A percentile compares a stretch with the other conserved stretches of the same genome.
Evolutionary conservation across 1,140 invertebrate species (phyloP).

Genomic region (Platorchestia sp.): DNA sequence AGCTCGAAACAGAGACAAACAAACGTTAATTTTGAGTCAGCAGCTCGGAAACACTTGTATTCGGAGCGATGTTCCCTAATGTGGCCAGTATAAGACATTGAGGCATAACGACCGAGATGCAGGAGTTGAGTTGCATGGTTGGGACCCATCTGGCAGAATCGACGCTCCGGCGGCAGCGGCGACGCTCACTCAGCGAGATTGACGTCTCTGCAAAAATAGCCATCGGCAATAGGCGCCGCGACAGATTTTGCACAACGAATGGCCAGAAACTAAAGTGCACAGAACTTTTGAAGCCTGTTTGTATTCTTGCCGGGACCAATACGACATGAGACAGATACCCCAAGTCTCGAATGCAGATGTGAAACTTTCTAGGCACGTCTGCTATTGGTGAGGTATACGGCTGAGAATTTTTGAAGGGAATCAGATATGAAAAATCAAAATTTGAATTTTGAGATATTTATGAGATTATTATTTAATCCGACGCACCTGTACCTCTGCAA

Average conservation of each 20-base stretch:
- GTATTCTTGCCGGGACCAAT: slow-evolving; percentile 1
- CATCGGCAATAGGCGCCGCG: slow-evolving; percentile 37
- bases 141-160: slow-evolving; percentile 12
- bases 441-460: no score
- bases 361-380: not conserved
- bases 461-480: not conserved
- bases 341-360: slow-evolving; percentile 23
- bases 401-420: not conserved
- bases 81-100: not conserved
- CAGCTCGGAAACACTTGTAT: not conserved
- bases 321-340: slow-evolving; percentile 6
- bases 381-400: not conserved
- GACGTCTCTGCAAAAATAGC: slow-evolving; percentile 18
- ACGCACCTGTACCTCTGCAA: not conserved
- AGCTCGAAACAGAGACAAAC: not conserved
- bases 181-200: slow-evolving; percentile 45
- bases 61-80: slow-evolving; percentile 9
- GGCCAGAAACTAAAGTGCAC: slow-evolving; percentile 40
- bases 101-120: not conserved
- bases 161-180: not conserved
- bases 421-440: not conserved
- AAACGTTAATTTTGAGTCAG: not conserved
- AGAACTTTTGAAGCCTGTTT: slow-evolving; percentile 32
- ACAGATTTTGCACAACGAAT: slow-evolving; percentile 40
- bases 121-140: slow-evolving; percentile 9